Base-by-base conservation (phyloP, 2,113 vertebrate genomes). In the Gnathonemus longibarbis region DNA sequence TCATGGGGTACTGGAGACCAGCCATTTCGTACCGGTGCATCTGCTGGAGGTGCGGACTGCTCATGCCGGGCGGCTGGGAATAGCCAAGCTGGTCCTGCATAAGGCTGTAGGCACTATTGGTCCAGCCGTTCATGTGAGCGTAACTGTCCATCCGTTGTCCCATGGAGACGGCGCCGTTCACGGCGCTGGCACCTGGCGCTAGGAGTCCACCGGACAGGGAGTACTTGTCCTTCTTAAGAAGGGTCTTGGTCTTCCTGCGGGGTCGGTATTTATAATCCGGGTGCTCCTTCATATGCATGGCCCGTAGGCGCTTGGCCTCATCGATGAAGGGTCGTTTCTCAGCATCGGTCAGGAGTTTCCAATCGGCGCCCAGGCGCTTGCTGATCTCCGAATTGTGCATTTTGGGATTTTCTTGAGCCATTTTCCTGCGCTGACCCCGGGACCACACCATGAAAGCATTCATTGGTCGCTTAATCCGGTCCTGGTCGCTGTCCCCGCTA, bases 371-470 rank as follows among this genome's bases (percentile, higher is more conserved):
- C 0, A 99, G 94, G 17, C 98, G 96, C 95, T 99, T 99, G 95
- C 98, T 98, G 95, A 99, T 99, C 93, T 99, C 98, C 0, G 98
- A 99, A 95, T 99, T 99, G 96, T 99, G 98, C 98, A 99, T 99
- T 91, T 99, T 99, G 84, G 98, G 98, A 89, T 99, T 99, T 92
- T 99, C 98, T 92, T 98, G 97, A 21, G 98, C 98, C 98, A 99
- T 99, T 95, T 99, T 99, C 91, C 98, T 95, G 90, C 98, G 95
- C 94, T 99, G 98, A 0, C 97, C 98, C 15, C 98, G 95, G 39
- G 98, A 99, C 98, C 98, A 99, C 42, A 99, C 98, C 98, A 99
- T 99, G 96, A 99, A 99, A 1, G 98, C 98, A 93, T 99, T 99
- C 98, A 99, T 99, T 92, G 98, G 98, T 1, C 98, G 94, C 93